These are phyloP conservation scores for Nymphalis polychloros DNA, from an alignment of 2,888 invertebrate genomes.

Conservation along the genomic window DNA sequence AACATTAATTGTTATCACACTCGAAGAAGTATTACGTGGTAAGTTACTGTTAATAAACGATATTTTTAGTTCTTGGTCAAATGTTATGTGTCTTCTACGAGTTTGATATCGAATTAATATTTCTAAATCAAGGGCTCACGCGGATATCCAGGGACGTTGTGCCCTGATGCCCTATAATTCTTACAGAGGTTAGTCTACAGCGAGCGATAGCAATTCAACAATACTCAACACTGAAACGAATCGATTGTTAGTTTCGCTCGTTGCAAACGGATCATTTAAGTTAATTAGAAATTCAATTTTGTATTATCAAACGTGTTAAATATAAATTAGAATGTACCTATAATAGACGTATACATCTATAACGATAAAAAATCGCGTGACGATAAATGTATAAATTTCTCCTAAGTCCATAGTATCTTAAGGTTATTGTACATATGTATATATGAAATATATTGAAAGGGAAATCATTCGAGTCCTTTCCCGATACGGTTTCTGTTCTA, in stretches of 20 bases:
- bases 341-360: slow-evolving; percentile 26
- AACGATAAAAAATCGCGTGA: slow-evolving; percentile 25
- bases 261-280: slow-evolving; percentile 10
- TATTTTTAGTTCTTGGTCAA: background rate
- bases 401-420: slow-evolving; percentile 55
- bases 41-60: background rate
- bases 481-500: slow-evolving; percentile 60
- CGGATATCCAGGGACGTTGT: slow-evolving; percentile 14
- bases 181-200: slow-evolving; percentile 1
- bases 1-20: slow-evolving; percentile 17
- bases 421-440: slow-evolving; percentile 71
- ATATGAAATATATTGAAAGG: slow-evolving; percentile 48
- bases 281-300: slow-evolving; percentile 21
- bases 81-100: slow-evolving; percentile 5
- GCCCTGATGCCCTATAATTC: slow-evolving; percentile 1
- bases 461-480: slow-evolving; percentile 56
- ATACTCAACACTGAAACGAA: slow-evolving; percentile 4
- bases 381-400: slow-evolving; percentile 47
- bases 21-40: background rate
- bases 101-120: slow-evolving; percentile 24
- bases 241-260: background rate
- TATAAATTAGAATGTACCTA: slow-evolving; percentile 26
- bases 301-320: slow-evolving; percentile 22
- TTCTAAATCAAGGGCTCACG: slow-evolving; percentile 13
- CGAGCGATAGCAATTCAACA: slow-evolving; percentile 13